Evolutionary conservation across 2,888 invertebrate species (phyloP).

Genomic region (Trachelus iudaicus): DNA sequence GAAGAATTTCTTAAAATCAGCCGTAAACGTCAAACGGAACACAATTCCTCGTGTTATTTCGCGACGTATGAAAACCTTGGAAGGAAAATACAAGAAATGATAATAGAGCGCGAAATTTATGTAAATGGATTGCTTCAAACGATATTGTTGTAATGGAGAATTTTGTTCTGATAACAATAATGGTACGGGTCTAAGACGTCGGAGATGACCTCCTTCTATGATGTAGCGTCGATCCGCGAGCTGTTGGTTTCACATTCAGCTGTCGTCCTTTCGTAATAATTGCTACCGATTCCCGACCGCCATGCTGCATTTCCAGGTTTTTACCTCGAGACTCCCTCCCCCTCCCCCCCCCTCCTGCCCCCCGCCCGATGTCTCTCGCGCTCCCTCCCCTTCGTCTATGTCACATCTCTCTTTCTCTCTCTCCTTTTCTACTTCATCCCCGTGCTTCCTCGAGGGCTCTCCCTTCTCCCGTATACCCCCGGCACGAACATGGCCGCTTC

Average conservation of each 20-base stretch:
- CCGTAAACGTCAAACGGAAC: background rate
- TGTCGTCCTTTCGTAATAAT: conserved; percentile 57
- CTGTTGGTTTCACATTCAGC: conserved; percentile 45
- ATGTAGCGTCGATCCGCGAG: background rate
- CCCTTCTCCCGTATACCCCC: conserved; percentile 48
- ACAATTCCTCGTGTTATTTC: background rate
- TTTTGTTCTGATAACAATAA: background rate
- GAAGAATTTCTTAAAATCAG: background rate
- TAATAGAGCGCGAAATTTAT: background rate
- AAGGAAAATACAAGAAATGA: background rate
- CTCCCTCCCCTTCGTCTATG: conserved; percentile 14
- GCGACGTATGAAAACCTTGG: background rate
- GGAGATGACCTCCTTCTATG: background rate
- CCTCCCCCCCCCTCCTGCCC: no score
- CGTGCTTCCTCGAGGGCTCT: conserved; percentile 32
- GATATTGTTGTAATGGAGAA: background rate
- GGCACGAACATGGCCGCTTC: conserved; percentile 57
- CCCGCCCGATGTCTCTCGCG: conserved; percentile 3
- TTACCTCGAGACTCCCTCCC: conserved; percentile 38
- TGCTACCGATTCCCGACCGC: conserved; percentile 56
- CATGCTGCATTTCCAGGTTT: conserved; percentile 61
- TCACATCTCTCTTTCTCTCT: conserved; percentile 14
- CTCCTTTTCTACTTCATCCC: conserved; percentile 18
- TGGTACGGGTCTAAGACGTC: background rate
- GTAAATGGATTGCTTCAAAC: background rate